Conservation (phyloP, 2,797 vertebrate species). For the Pitangus sulphuratus region DNA sequence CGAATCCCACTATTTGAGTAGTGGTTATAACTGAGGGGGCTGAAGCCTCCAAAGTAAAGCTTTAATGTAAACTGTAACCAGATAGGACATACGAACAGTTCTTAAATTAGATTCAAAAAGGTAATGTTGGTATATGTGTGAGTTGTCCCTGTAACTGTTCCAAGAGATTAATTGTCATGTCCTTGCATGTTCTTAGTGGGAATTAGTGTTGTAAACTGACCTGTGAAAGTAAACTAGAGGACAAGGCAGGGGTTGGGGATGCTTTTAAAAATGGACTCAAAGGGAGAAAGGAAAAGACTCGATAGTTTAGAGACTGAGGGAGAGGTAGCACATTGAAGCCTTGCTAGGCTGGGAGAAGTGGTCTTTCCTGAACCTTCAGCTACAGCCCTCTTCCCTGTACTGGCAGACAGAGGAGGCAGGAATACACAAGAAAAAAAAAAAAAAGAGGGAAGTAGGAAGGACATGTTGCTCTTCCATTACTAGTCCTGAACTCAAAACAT, state of each 20-base stretch:
- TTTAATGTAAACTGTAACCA: constrained; percentile 3
- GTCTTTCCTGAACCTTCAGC: neutral
- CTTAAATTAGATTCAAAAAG: constrained; percentile 24
- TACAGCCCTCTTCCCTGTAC: neutral
- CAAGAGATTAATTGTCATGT: constrained; percentile 27
- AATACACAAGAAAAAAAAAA: neutral
- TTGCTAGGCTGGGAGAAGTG: neutral
- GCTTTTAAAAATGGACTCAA: neutral
- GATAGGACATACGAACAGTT: neutral
- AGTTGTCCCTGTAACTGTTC: constrained; percentile 25
- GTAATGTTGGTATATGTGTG: neutral
- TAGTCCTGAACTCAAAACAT: neutral
- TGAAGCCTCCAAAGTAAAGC: neutral
- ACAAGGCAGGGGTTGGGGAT: neutral
- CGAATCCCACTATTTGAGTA: neutral
- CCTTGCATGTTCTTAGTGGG: neutral
- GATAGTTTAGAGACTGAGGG: neutral
- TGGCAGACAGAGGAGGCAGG: neutral
- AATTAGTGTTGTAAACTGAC: neutral
- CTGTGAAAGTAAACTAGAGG: neutral
- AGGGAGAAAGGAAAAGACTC: neutral
- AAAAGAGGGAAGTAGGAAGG: neutral
- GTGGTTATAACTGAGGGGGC: neutral
- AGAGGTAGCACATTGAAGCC: neutral
- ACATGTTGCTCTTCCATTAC: neutral